Evolutionary conservation across 2,888 invertebrate species (phyloP).

Genomic region (Meloe dianella): DNA sequence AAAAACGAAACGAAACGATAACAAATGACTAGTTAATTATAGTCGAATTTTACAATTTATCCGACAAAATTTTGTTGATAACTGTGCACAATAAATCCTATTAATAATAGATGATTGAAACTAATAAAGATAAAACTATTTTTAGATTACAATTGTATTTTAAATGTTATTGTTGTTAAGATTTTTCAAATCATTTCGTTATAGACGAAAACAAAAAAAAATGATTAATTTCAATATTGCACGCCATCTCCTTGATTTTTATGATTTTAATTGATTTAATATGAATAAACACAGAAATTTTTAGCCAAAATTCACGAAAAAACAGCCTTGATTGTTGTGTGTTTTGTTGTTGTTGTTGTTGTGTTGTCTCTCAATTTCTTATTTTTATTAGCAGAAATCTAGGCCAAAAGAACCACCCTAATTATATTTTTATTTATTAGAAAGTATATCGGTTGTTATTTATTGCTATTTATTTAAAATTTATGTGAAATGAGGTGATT

Average conservation of each 20-base stretch:
- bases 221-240: too few relatives aligned
- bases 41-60: neutral
- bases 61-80: neutral
- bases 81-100: constrained; percentile 8
- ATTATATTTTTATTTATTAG: neutral
- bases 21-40: neutral
- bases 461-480: constrained; percentile 11
- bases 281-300: too few relatives aligned
- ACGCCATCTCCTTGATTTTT: too few relatives aligned
- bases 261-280: too few relatives aligned
- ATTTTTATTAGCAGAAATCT: neutral
- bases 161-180: neutral
- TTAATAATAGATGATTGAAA: constrained; percentile 1
- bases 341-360: too few relatives aligned
- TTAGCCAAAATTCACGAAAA: neutral
- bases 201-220: too few relatives aligned
- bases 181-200: too few relatives aligned
- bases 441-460: neutral
- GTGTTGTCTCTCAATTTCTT: neutral
- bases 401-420: constrained; percentile 18
- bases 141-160: neutral
- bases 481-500: neutral
- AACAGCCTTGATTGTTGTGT: neutral
- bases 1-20: neutral
- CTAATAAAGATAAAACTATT: constrained; percentile 11